Conservation (phyloP, 2,113 vertebrate species). For the Athene cunicularia region DNA sequence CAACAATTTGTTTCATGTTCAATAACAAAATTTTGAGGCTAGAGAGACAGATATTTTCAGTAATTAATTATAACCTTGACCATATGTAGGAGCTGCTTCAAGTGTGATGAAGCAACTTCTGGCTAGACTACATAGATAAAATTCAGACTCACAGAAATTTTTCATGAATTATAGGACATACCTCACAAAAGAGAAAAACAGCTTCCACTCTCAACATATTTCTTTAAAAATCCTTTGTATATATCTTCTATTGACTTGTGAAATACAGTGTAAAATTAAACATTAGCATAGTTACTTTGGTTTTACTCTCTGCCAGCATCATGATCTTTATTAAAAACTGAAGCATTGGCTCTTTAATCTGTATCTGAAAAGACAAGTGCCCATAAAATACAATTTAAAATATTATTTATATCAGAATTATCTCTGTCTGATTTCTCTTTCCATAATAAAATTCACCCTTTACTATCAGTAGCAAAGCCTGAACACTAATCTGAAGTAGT, state of each 20-base stretch:
- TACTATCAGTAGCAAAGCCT: neutral
- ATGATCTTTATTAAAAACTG: neutral
- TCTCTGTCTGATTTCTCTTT: neutral
- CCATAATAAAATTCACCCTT: neutral
- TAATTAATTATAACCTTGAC: conserved; percentile 9
- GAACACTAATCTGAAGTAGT: neutral
- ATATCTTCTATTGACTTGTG: neutral
- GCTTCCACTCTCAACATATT: neutral
- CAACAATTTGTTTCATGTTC: neutral
- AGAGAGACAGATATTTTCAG: neutral
- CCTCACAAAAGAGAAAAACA: neutral
- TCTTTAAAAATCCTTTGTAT: neutral
- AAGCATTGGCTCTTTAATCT: neutral
- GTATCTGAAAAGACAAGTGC: neutral
- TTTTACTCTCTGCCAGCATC: neutral
- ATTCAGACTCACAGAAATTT: neutral
- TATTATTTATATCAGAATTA: neutral
- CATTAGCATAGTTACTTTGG: neutral
- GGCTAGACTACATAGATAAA: neutral
- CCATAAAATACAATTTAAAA: neutral
- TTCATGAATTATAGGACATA: neutral
- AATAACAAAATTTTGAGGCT: neutral
- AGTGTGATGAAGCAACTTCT: neutral
- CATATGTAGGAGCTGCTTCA: neutral
- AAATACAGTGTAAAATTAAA: neutral